Base-by-base conservation (phyloP, 2,113 vertebrate genomes). In the Bombycilla garrulus region DNA sequence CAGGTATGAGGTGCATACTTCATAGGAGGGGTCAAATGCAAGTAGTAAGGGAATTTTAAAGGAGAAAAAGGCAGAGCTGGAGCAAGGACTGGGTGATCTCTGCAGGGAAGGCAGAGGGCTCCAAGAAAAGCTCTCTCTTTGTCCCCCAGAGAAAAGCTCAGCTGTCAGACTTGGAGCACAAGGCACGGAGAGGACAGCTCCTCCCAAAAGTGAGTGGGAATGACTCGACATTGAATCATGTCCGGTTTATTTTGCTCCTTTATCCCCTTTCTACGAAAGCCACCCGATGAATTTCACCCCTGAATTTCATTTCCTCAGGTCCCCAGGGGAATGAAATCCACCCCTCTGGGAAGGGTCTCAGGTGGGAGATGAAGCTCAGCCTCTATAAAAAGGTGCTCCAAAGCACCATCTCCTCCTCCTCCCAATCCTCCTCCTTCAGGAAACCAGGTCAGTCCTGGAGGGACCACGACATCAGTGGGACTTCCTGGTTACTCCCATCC, bases 261-360 rank as follows among this genome's bases (percentile, higher is more conserved):
- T 5, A 3, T 9, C 4, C 0, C 38, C 0, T 65, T 24, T 15
- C 38, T 17, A 0, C 0, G 0, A 21, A 47, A 79, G 44, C 23
- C 54, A 0, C 14, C 28, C 0, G 0, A 4, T 12, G 31, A 8
- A 15, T 11, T 23, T 36, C 62, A 47, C 13, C 0, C 24, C 0
- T 0, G 50, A 6, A 7, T 56, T 73, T 25, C 6, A 0, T 14
- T 23, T 15, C 1, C 44, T 7, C 90, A 96, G 96, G 4, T 44
- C 16, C 47, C 38, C 74, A 0, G 20, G 77, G 64, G 5, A 70
- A 8, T 3, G 62, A 2, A 18, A 19, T 23, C 58, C 90, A 8
- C 1, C 23, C 5, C 0, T 1, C 45, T 0, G 31, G 25, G 71
- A 73, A 91, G 42, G 15, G 2, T 66, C 38, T 7, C 21, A 14